These are phyloP conservation scores for Excalfactoria chinensis DNA, from an alignment of 2,113 vertebrate genomes.

Conservation along the genomic window DNA sequence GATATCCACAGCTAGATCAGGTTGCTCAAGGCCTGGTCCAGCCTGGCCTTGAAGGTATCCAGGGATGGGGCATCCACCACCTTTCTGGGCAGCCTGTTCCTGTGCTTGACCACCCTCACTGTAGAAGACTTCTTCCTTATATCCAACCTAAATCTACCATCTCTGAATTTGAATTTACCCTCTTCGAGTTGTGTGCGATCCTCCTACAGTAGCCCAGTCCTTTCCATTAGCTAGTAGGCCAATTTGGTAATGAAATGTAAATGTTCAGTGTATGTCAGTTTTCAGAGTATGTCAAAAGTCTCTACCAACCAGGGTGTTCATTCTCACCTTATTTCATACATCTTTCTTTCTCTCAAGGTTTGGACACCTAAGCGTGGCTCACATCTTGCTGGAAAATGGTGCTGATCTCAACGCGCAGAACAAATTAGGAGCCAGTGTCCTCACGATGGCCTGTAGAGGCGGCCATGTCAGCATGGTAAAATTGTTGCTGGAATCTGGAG, in stretches of 20 bases:
- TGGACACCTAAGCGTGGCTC: constrained; percentile 89
- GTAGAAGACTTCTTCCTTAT: no score
- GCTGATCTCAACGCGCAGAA: constrained; percentile 94
- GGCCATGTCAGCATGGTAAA: constrained; percentile 90
- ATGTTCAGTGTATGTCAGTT: fast-evolving
- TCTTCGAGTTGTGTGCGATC: not conserved
- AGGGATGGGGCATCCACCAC: no score
- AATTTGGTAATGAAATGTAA: not conserved
- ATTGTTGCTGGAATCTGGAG: constrained; percentile 89
- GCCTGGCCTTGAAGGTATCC: no score
- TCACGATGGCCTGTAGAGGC: constrained; percentile 90
- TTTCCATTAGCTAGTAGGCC: not conserved
- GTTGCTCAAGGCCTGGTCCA: no score
- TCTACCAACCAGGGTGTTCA: not conserved
- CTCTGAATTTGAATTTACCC: no score
- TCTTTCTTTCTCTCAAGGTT: constrained; percentile 78
- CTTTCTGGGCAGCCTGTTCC: no score
- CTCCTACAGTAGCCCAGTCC: fast-evolving
- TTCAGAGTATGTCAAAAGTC: not conserved
- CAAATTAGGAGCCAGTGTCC: constrained; percentile 91
- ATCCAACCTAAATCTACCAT: no score
- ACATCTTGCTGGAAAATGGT: constrained; percentile 93
- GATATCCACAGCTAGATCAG: no score
- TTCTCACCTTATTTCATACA: not conserved
- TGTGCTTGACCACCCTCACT: no score